phyloP scores from a whole-genome alignment of 2,113 vertebrate species.

The Paracyprichromis sp. region DNA sequence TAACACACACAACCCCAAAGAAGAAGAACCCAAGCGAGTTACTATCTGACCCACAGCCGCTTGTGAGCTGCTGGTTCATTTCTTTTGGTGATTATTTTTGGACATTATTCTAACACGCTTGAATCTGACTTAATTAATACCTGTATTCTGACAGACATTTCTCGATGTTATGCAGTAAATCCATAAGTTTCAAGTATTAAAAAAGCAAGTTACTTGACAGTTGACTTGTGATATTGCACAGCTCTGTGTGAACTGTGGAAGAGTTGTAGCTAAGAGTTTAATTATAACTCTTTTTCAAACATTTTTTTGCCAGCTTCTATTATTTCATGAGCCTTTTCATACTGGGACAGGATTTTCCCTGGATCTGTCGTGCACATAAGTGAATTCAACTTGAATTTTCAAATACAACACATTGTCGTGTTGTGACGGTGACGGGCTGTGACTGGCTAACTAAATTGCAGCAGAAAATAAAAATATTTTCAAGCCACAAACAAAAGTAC shows the following conservation, averaged over 20 bases:
- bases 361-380: neutral
- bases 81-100: neutral
- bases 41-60: neutral
- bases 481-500: neutral
- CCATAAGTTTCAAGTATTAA: neutral
- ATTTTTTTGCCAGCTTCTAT: neutral
- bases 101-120: neutral
- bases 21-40: neutral
- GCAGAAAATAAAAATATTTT: neutral
- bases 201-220: neutral
- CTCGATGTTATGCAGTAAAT: neutral
- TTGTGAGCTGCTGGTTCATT: neutral
- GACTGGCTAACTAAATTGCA: neutral
- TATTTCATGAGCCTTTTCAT: neutral
- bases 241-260: neutral
- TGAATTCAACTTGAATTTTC: neutral
- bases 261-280: neutral
- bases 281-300: neutral
- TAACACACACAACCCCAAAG: neutral
- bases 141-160: neutral
- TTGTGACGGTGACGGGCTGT: neutral
- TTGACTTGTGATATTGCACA: neutral
- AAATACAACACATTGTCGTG: neutral
- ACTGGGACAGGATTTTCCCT: neutral
- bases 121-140: neutral